phyloP scores from a whole-genome alignment of 1,140 invertebrate genomes.

The Drosophila quadrilineata region DNA sequence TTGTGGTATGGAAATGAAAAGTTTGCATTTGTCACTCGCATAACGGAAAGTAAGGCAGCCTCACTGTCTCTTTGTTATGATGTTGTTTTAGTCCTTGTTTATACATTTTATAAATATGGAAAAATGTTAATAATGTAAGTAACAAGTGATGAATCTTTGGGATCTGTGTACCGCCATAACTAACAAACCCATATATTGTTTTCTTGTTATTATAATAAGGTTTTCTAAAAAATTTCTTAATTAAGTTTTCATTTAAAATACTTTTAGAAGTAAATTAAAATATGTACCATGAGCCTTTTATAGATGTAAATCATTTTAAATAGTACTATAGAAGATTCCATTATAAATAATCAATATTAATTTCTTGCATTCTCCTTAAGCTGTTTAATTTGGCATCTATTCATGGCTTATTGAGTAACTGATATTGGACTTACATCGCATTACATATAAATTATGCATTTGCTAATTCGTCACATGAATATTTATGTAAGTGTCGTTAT shows the following conservation, averaged over 20 bases:
- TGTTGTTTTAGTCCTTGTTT: conserved; percentile 38
- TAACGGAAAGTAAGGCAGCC: conserved; percentile 38
- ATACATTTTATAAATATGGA: conserved; percentile 59
- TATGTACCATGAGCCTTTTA: conserved; percentile 9
- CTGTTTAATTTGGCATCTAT: conserved; percentile 44
- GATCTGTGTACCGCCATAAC: conserved; percentile 15
- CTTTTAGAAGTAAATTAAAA: background rate
- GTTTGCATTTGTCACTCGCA: conserved; percentile 49
- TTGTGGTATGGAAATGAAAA: conserved; percentile 50
- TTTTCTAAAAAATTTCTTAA: conserved; percentile 30
- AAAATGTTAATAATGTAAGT: conserved; percentile 52
- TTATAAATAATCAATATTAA: conserved; percentile 25
- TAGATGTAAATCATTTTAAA: no score
- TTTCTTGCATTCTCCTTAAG: conserved; percentile 24
- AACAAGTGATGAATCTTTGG: conserved; percentile 41
- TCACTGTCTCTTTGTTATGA: conserved; percentile 11
- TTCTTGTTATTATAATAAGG: conserved; percentile 33
- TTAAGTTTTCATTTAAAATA: background rate
- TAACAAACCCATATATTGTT: no score
- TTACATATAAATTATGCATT: no score
- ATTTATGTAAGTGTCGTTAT: no score
- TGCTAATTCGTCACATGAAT: no score
- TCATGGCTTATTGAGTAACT: conserved; percentile 11
- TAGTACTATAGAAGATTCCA: no score
- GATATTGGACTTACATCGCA: no score